Conservation (phyloP, 2,797 vertebrate genomes). For the Typhlichthys eigenmanni region DNA sequence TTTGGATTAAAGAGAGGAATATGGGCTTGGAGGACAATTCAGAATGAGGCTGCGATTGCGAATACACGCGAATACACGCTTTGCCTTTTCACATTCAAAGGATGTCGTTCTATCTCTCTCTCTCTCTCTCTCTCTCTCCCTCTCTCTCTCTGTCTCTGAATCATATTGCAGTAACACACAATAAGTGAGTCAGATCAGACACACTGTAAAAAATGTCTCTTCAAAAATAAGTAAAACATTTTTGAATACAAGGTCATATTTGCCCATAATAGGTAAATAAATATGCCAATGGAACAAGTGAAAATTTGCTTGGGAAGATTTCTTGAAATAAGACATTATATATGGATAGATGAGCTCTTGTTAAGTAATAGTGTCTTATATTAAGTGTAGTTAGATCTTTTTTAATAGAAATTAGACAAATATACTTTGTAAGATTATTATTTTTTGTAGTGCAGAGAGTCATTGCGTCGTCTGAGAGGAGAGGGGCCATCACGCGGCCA, state of each 20-base stretch:
- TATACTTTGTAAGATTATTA: too few relatives aligned
- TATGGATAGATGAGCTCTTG: too few relatives aligned
- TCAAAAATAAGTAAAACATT: too few relatives aligned
- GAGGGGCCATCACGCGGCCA: slow-evolving; percentile 53
- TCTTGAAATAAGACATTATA: too few relatives aligned
- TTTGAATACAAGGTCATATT: too few relatives aligned
- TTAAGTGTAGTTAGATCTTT: too few relatives aligned
- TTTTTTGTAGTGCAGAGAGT: slow-evolving; percentile 6
- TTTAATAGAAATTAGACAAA: too few relatives aligned
- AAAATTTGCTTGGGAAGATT: too few relatives aligned
- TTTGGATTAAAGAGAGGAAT: slow-evolving; percentile 38
- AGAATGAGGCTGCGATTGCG: slow-evolving; percentile 26
- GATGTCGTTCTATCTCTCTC: slow-evolving; percentile 1
- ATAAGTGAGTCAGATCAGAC: background rate
- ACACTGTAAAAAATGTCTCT: too few relatives aligned
- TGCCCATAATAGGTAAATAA: too few relatives aligned
- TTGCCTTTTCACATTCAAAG: slow-evolving; percentile 36
- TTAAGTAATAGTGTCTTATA: too few relatives aligned
- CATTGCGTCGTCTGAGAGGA: slow-evolving; percentile 35
- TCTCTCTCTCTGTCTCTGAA: slow-evolving; percentile 11
- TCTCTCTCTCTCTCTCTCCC: slow-evolving; percentile 2
- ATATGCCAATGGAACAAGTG: too few relatives aligned
- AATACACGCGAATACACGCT: slow-evolving; percentile 43
- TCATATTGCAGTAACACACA: slow-evolving; percentile 49
- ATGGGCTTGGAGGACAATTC: slow-evolving; percentile 28